phyloP scores from a whole-genome alignment of 2,797 vertebrate genomes.

The Periparus ater region DNA sequence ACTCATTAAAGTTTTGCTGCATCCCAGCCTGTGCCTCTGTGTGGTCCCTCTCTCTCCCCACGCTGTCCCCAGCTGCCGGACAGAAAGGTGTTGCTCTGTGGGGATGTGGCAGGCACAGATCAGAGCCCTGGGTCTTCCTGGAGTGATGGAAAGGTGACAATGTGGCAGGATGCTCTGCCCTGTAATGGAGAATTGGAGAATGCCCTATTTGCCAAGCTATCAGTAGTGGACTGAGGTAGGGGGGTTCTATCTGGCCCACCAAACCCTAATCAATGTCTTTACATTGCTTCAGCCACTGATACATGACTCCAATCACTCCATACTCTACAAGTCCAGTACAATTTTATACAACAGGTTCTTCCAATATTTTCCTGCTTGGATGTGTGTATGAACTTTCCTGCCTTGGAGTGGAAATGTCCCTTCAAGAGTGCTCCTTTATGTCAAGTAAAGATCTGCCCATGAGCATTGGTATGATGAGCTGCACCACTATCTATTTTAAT shows the following conservation, averaged over 20 bases:
- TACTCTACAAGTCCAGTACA: too few relatives aligned
- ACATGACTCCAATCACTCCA: neutral
- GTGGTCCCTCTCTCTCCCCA: neutral
- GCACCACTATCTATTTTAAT: neutral
- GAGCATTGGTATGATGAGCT: neutral
- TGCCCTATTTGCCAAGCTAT: neutral
- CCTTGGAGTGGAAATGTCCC: neutral
- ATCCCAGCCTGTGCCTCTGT: neutral
- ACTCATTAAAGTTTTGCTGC: neutral
- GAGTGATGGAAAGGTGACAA: too few relatives aligned
- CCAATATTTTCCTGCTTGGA: neutral
- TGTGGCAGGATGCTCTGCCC: neutral
- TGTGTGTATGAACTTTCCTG: neutral
- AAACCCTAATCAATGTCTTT: neutral
- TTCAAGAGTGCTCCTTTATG: neutral
- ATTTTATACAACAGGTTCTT: neutral
- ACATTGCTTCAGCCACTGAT: neutral
- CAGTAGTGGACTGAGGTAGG: neutral
- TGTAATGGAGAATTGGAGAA: neutral
- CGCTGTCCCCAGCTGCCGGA: rapidly evolving
- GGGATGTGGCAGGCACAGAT: neutral
- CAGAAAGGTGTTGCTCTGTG: neutral
- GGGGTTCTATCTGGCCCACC: rapidly evolving
- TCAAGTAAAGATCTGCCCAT: neutral
- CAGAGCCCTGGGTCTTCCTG: neutral